These are phyloP conservation scores for Diplodus sargus DNA, from an alignment of 2,797 vertebrate genomes.

Conservation along the genomic window DNA sequence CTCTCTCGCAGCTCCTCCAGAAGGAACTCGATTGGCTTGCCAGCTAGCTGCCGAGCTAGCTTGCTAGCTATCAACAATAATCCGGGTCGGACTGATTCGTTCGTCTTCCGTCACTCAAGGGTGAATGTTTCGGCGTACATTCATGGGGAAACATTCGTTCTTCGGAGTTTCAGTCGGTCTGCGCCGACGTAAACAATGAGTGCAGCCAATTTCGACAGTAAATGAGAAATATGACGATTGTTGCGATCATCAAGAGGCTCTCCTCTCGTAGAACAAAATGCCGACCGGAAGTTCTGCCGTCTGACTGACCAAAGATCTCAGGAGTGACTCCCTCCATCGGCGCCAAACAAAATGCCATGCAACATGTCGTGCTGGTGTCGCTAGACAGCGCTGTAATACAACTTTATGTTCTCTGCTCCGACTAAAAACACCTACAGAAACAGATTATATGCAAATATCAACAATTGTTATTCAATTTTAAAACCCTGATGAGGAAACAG, in stretches of 20 bases:
- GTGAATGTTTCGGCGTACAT: conserved; percentile 72
- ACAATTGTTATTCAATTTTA: not conserved
- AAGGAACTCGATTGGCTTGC: conserved; percentile 81
- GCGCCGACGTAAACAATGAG: conserved; percentile 71
- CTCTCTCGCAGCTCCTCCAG: conserved; percentile 82
- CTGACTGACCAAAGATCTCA: conserved; percentile 82
- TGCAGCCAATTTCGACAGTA: conserved; percentile 78
- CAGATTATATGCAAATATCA: not conserved
- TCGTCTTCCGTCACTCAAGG: conserved; percentile 81
- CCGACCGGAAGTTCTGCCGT: conserved; percentile 86
- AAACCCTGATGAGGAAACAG: not conserved
- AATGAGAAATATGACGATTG: conserved; percentile 84
- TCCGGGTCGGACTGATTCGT: conserved; percentile 82
- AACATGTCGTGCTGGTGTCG: not conserved
- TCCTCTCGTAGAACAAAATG: conserved; percentile 87
- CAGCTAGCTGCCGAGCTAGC: conserved; percentile 82
- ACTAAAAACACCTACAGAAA: not conserved
- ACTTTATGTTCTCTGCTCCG: not conserved
- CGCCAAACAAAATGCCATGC: conserved; percentile 84
- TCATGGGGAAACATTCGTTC: conserved; percentile 77
- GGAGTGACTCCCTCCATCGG: conserved; percentile 86
- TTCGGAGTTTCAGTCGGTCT: conserved; percentile 78
- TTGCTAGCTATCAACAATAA: conserved; percentile 86
- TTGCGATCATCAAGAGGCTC: conserved; percentile 84
- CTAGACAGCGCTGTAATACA: conserved; percentile 49